Evolutionary conservation across 2,888 invertebrate genomes (phyloP).

Genomic region (Rotaria macrura): DNA sequence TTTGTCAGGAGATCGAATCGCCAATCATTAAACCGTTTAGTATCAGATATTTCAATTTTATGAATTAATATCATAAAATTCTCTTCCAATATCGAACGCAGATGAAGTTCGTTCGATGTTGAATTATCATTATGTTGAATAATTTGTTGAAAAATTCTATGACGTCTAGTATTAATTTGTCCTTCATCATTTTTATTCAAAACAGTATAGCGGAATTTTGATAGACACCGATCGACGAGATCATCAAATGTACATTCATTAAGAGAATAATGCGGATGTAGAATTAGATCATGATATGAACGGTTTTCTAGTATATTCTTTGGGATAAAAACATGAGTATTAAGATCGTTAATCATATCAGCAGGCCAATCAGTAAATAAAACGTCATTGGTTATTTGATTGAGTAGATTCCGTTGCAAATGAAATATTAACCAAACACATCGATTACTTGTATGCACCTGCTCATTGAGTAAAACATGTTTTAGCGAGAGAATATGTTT

Average conservation of each 20-base stretch:
- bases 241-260: not conserved
- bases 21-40: not conserved
- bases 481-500: not conserved
- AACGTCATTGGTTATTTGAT: not conserved
- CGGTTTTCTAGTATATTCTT: not conserved
- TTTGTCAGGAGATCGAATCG: not conserved
- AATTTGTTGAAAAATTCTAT: not conserved
- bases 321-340: not conserved
- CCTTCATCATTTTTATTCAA: not conserved
- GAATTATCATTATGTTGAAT: not conserved
- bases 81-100: no score
- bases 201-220: not conserved
- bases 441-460: not conserved
- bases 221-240: not conserved
- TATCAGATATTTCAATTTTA: not conserved
- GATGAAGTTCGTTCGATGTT: not conserved
- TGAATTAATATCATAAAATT: no score
- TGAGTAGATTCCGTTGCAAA: not conserved
- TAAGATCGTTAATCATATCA: not conserved
- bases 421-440: not conserved
- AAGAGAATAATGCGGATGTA: not conserved
- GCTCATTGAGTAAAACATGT: not conserved
- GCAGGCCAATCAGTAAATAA: not conserved
- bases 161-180: not conserved
- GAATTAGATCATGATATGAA: not conserved